phyloP scores from a whole-genome alignment of 2,113 vertebrate genomes.

The Callithrix jacchus region DNA sequence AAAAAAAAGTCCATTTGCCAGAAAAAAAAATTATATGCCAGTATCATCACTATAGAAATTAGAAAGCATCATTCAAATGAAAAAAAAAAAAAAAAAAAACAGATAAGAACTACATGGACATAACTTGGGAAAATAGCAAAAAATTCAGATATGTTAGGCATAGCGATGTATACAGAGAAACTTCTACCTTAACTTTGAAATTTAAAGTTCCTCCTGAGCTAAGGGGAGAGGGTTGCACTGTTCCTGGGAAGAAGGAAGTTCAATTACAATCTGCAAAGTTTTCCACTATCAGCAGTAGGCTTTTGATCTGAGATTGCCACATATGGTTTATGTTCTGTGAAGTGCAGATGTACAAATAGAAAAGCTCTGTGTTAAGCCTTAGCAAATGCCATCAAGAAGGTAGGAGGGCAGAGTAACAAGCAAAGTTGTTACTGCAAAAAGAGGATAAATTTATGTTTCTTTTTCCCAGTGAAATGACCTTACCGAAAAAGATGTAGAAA shows the following conservation, averaged over 20 bases:
- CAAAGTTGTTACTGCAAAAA: conserved; percentile 2
- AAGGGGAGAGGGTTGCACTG: background rate
- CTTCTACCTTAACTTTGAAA: background rate
- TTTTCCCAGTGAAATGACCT: background rate
- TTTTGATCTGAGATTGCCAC: conserved; percentile 48
- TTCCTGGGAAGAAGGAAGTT: conserved; percentile 9
- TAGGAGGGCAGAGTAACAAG: conserved; percentile 14
- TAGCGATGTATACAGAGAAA: background rate
- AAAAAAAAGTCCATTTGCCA: background rate
- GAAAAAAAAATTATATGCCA: background rate
- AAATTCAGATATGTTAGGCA: background rate
- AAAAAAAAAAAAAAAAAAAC: background rate
- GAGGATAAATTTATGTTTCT: background rate
- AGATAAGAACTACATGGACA: background rate
- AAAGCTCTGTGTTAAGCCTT: conserved; percentile 6
- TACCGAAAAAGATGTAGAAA: background rate
- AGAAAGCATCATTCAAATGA: background rate
- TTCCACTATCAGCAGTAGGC: conserved; percentile 11
- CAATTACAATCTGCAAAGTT: conserved; percentile 39
- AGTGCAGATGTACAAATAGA: conserved; percentile 3
- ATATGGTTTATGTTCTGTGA: background rate
- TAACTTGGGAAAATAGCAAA: background rate
- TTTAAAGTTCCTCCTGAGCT: background rate
- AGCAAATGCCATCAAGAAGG: background rate
- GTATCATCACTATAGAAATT: background rate